Base-by-base conservation (phyloP, 2,797 vertebrate species). In the Okamejei kenojei region DNA sequence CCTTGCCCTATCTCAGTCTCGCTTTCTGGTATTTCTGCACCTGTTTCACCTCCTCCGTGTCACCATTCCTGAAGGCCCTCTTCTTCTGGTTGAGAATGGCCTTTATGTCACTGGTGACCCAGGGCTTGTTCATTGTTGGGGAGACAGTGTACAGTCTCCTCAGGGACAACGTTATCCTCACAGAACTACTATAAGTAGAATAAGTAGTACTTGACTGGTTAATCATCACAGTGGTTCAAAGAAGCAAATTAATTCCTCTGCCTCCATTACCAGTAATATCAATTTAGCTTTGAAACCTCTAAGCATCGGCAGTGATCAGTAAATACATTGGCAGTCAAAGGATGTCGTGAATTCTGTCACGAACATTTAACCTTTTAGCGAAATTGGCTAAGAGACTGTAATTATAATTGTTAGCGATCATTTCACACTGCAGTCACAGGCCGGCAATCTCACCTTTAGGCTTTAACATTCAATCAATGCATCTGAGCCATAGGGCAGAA, bases 391-490 rank as follows among this genome's bases (percentile, higher is more conserved):
- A 76, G 71, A 13, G 68, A 29, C 21, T 73, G 54, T 38, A 86
- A 88, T 32, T 71, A 23, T 91, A 74, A 76, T 74, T 54, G 71
- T 21, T 7, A 58, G 23, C 8, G 35, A 74, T 21, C 23, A 45
- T 74, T 74, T 76, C 73, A n/a, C 15, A 92, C 23, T 54, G 90
- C 68, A 73, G 88, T 73, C 68, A 90, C 21, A 90, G 65, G 23
- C 32, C 19, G 11, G 65, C 35, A 54, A 73, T n/a, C 71, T 13
- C 71, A 76, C 21, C 38, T 74, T 92, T 71, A 74, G 71, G 38
- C 38, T 76, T 91, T 29, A 92, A 92, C 90, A 74, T 92, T 54
- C 32, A 54, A 92, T 92, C 90, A 54, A 92, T 74, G 73, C 11
- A 1, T 19, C 0, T 10, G 45, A 92, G 73, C 38, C 35, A n/a